Evolutionary conservation across 2,888 invertebrate genomes (phyloP), one percentile per base, ranked within the genome.

Genomic region (Automeris io): DNA sequence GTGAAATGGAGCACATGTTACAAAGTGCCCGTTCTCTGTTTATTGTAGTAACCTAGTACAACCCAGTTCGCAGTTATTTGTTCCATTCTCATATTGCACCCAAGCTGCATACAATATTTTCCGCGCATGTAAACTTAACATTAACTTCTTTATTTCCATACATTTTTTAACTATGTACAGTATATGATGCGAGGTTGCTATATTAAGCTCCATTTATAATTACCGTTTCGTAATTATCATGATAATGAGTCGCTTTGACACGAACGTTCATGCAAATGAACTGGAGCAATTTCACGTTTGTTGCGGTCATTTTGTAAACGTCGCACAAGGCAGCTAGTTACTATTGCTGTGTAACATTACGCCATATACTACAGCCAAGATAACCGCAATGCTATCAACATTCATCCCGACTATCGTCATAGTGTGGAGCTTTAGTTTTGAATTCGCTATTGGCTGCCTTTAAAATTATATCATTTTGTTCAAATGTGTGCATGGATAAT

Each of bases 21-120:
- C 49, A 57, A 61, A 66, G 59, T 50, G 57, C 58, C 47, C 51
- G 37, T 40, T 49, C 42, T 46, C 49, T 53, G 49, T 56, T 63
- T 58, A 58, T 61, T 54, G 51, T 50, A 47, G 45, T 45, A 40
- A 32, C 35, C 29, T 3, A 16, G 16, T 16, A 45, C 50, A 29
- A 41, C 42, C 51, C 48, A 41, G 47, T 46, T 42, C 38, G 39
- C 42, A 37, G 46, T 41, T 47, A 49, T 55, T 51, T 42, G 46
- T 47, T 43, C 42, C 46, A 50, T 46, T 46, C 45, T 49, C 45
- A 42, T 48, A 49, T 47, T 45, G 38, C 34, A 40, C 37, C 37
- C 44, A 34, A 35, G 32, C 41, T 47, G 42, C 43, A 56, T 39
- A 32, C 41, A 43, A 31, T 33, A 49, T 46, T 47, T 43, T 38